Evolutionary conservation across 2,113 vertebrate genomes (phyloP), one percentile per base, ranked within the genome.

Genomic region (Cichladusa arquata): DNA sequence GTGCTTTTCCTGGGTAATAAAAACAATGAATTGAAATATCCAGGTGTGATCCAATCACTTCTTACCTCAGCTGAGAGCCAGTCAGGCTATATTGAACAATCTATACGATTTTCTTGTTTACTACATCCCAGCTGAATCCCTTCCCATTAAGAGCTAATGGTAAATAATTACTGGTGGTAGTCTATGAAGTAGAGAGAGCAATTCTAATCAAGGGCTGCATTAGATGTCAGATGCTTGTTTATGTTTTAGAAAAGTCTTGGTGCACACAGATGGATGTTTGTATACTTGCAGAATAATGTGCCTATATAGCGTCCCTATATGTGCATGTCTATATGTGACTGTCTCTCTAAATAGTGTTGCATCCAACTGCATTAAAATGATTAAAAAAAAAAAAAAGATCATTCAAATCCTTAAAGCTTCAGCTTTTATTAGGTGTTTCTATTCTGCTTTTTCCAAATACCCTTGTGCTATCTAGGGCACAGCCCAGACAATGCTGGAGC

Each of bases 81-180:
- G 77, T 36, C 67, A 88, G 84, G 70, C 56, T 92, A 4, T 58
- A 67, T 1, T 60, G 85, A 94, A 80, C 90, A 74, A 53, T 86
- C 94, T 57, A 50, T 91, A 81, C 0, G 5, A 66, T 93, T 93
- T 60, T 58, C 85, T 93, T 89, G 73, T 95, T 97, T 94, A 70
- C 79, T 69, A 14, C 47, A 47, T 93, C 89, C 79, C 66, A 81
- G 70, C n/a, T 86, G 90, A 83, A 88, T 38, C 67, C 70, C 74
- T 85, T 93, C 50, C 70, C 8, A 11, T 95, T 94, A 93, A 95
- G 91, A 64, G 62, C 65, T 88, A 78, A 90, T 78, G 77, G 87
- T 95, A 94, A 95, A 83, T 92, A 92, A 96, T 96, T 91, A 81
- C 77, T 89, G 38, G 44, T 77, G 51, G 44, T 61, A n/a, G 73